phyloP scores from a whole-genome alignment of 2,888 invertebrate genomes.

The Macrophya alboannulata region DNA sequence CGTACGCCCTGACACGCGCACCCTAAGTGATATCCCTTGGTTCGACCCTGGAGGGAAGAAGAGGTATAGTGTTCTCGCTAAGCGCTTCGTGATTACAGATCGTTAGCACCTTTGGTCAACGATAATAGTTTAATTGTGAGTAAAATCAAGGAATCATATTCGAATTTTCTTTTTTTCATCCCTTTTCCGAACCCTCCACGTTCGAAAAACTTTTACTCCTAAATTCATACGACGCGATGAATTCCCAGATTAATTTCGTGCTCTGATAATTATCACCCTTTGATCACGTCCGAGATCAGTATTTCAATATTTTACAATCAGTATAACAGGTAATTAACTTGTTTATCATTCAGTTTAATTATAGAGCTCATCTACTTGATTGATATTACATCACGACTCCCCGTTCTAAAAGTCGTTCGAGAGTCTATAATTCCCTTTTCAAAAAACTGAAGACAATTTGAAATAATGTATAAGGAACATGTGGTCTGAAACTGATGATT shows the following conservation, averaged over 20 bases:
- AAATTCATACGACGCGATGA: not conserved
- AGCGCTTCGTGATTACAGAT: constrained; percentile 35
- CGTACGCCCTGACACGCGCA: constrained; percentile 49
- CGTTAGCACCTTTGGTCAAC: constrained; percentile 46
- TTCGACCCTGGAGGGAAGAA: constrained; percentile 36
- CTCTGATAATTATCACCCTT: not conserved
- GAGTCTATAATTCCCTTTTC: no score
- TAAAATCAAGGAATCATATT: not conserved
- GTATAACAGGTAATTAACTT: no score
- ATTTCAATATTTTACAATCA: not conserved
- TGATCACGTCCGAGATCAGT: not conserved
- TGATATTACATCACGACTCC: no score
- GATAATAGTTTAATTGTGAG: constrained; percentile 1
- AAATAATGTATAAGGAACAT: not conserved
- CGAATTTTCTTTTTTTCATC: not conserved
- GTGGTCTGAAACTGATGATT: not conserved
- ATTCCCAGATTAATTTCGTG: constrained; percentile 15
- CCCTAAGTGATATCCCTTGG: constrained; percentile 49
- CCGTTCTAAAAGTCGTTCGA: no score
- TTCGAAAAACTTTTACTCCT: not conserved
- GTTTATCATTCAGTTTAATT: no score
- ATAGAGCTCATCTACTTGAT: no score
- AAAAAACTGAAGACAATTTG: no score
- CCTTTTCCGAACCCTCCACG: not conserved
- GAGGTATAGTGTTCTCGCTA: not conserved